Evolutionary conservation across 2,888 invertebrate genomes (phyloP).

Genomic region (Brachyptera risi): DNA sequence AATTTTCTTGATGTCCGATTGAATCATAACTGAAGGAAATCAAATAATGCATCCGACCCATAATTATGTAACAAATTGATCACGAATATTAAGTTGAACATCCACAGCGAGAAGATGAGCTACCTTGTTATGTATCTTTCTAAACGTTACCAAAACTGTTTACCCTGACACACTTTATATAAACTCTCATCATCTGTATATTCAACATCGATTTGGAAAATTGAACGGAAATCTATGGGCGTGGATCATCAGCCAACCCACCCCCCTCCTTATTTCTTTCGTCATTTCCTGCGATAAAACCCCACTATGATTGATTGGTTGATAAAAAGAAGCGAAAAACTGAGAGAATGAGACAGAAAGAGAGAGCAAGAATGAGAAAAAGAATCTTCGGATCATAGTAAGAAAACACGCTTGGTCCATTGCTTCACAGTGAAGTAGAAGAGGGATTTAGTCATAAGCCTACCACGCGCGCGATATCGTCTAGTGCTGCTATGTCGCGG

Average conservation of each 20-base stretch:
- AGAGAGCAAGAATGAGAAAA: no score
- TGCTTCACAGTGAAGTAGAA: slow-evolving; percentile 8
- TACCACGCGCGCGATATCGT: slow-evolving; percentile 9
- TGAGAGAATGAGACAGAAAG: no score
- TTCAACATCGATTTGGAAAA: slow-evolving; percentile 30
- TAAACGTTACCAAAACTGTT: no score
- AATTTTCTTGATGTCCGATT: no score
- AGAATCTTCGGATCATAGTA: slow-evolving; percentile 22
- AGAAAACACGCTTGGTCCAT: slow-evolving; percentile 24
- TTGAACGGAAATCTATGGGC: slow-evolving; percentile 30
- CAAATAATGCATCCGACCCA: no score
- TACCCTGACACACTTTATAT: no score
- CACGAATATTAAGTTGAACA: no score
- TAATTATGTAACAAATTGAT: no score
- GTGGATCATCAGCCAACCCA: slow-evolving; percentile 24
- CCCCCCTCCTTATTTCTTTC: slow-evolving; percentile 7
- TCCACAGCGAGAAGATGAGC: no score
- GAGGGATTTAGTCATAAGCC: slow-evolving; percentile 23
- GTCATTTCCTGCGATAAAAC: slow-evolving; percentile 25
- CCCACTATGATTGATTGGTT: slow-evolving; percentile 32
- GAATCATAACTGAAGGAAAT: no score
- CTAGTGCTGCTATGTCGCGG: slow-evolving; percentile 25
- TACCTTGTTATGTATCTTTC: no score
- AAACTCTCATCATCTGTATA: slow-evolving; percentile 21
- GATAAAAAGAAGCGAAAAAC: slow-evolving; percentile 27